Evolutionary conservation across 2,888 invertebrate genomes (phyloP), one percentile per base, ranked within the genome.

Genomic region (Argynnis bischoffii): DNA sequence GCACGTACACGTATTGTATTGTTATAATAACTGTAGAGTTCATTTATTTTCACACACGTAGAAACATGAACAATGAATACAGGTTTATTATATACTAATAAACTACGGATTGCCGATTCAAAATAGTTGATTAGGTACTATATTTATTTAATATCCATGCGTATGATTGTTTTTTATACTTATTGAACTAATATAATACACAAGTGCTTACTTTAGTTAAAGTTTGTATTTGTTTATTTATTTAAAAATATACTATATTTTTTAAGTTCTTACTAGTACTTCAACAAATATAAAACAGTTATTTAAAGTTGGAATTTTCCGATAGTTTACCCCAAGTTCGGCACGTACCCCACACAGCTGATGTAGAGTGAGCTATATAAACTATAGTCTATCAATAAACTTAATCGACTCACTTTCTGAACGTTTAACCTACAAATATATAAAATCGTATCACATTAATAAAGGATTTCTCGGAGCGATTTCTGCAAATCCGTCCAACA

Each of bases 381-480:
- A 16, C 26, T n/a, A n/a, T n/a, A 18, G 47, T 48, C 59, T n/a
- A 59, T 48, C 59, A 21, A 48, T 59, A 59, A 59, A 59, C 59
- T 59, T 59, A n/a, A 2, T n/a, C 35, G 11, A 41, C 11, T 13
- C 26, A 59, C 59, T 59, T 26, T 48, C 59, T 48, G n/a, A 59
- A 31, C 59, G 59, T 48, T 59, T 59, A 59, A 59, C 59, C 50
- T 61, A 51, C 35, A 61, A 61, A 61, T 61, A 21, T 53, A 26
- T 15, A 51, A 53, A 41, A 59, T 46, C 21, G 57, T 21, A 15
- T 26, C 61, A 61, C 53, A 51, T 53, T 61, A 51, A 61, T 61
- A 61, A 59, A 59, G 59, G 59, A 59, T 59, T 59, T 59, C 47
- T 59, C 61, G 35, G 15, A 61, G 35, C 50, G 50, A 61, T 51